phyloP scores from a whole-genome alignment of 2,113 vertebrate species.

The Prunella fulvescens region DNA sequence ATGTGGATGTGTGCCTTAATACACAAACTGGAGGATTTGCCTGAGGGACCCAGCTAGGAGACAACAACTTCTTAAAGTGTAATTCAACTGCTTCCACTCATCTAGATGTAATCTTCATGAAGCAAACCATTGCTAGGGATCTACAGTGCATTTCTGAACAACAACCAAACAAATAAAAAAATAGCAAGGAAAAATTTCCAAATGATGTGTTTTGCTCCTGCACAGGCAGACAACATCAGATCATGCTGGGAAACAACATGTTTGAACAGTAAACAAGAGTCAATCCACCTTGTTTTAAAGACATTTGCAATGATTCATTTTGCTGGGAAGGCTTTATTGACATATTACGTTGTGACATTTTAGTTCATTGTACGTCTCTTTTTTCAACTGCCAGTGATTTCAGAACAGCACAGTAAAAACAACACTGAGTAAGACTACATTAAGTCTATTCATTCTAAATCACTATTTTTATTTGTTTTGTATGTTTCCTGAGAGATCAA shows the following conservation, averaged over 20 bases:
- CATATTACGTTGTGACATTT: not conserved
- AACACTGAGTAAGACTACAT: not conserved
- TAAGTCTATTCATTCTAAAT: not conserved
- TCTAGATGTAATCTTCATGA: not conserved
- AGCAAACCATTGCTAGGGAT: not conserved
- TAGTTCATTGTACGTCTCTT: not conserved
- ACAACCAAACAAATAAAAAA: not conserved
- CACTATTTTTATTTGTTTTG: not conserved
- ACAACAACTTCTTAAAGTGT: not conserved
- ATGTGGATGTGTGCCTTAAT: not conserved
- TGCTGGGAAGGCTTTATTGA: not conserved
- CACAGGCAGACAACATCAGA: not conserved
- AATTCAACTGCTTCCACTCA: not conserved
- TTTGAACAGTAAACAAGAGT: not conserved
- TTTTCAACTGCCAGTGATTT: not conserved
- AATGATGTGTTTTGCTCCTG: not conserved
- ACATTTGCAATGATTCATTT: not conserved
- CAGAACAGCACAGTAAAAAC: not conserved
- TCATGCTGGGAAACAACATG: not conserved
- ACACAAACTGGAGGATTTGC: not conserved
- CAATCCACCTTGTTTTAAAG: not conserved
- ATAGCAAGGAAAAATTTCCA: not conserved
- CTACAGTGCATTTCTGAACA: not conserved
- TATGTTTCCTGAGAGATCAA: not conserved
- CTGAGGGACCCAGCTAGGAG: not conserved